Conservation (phyloP, 2,113 vertebrate species). For the Syngnathoides biaculeatus region DNA sequence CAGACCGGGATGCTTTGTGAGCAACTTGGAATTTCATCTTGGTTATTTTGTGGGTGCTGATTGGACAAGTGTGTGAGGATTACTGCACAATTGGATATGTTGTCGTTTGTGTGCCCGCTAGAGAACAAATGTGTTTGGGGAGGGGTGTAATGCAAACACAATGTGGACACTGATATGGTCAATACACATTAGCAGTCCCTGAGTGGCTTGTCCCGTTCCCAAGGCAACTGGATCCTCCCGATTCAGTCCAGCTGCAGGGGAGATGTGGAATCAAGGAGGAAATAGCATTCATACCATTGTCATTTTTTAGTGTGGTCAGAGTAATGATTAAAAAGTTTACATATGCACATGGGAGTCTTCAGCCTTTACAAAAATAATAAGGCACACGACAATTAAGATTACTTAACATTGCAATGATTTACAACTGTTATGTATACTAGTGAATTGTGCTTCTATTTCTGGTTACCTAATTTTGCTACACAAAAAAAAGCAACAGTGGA, state of each 20-base stretch:
- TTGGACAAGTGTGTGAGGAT: slow-evolving; percentile 23
- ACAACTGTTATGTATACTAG: neutral
- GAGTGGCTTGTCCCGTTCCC: slow-evolving; percentile 41
- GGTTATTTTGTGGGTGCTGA: slow-evolving; percentile 20
- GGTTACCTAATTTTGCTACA: neutral
- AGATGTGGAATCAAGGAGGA: slow-evolving; percentile 3
- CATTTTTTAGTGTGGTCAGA: neutral
- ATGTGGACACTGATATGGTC: slow-evolving; percentile 13
- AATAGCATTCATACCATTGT: slow-evolving; percentile 11
- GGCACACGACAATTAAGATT: too few relatives aligned
- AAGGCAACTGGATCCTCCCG: slow-evolving; percentile 37
- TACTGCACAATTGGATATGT: slow-evolving; percentile 9
- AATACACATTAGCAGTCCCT: slow-evolving; percentile 24
- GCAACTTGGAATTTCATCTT: slow-evolving; percentile 16
- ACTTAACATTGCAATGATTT: too few relatives aligned
- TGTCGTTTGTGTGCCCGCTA: slow-evolving; percentile 2
- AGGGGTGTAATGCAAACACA: slow-evolving; percentile 24
- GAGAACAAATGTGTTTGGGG: slow-evolving; percentile 1
- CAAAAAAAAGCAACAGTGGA: neutral
- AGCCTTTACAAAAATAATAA: neutral
- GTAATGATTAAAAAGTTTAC: neutral
- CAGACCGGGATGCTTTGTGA: slow-evolving; percentile 11
- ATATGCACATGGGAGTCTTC: neutral
- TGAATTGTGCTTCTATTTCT: neutral
- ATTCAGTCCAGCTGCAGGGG: slow-evolving; percentile 26